Evolutionary conservation across 2,797 vertebrate genomes (phyloP).

Genomic region (Lacerta agilis): DNA sequence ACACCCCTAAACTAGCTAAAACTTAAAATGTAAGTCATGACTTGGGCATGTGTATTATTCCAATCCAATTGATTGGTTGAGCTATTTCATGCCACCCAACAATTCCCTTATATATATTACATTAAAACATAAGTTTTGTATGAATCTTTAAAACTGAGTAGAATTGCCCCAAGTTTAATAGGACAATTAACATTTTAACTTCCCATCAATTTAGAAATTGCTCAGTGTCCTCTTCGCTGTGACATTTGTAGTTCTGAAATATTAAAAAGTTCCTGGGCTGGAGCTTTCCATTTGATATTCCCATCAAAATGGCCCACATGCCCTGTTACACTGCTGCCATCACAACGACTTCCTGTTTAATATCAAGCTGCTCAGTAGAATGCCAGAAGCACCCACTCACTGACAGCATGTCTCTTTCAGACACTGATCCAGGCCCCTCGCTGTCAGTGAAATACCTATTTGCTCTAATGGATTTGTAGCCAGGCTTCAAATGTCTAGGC

Average conservation of each 20-base stretch:
- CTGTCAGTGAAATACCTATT: constrained; percentile 18
- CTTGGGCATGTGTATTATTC: not conserved
- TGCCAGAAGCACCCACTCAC: not conserved
- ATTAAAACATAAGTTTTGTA: not conserved
- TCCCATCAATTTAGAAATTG: constrained; percentile 16
- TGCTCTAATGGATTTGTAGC: constrained; percentile 13
- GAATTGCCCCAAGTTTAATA: not conserved
- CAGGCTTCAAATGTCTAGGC: not conserved
- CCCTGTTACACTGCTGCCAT: not conserved
- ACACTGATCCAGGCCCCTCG: not conserved
- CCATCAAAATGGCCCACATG: not conserved
- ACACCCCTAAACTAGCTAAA: not conserved
- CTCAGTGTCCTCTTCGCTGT: not conserved
- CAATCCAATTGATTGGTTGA: not conserved
- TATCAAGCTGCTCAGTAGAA: not conserved
- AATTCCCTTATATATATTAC: not conserved
- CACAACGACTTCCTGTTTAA: not conserved
- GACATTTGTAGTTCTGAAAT: constrained; percentile 7
- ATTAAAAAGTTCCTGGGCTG: not conserved
- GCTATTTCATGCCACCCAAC: not conserved
- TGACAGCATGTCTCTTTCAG: not conserved
- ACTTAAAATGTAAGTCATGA: not conserved
- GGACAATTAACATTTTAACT: not conserved
- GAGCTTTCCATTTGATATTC: not conserved
- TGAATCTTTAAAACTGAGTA: not conserved